Evolutionary conservation across 1,140 invertebrate genomes (phyloP).

Genomic region (Aphidius gifuensis): DNA sequence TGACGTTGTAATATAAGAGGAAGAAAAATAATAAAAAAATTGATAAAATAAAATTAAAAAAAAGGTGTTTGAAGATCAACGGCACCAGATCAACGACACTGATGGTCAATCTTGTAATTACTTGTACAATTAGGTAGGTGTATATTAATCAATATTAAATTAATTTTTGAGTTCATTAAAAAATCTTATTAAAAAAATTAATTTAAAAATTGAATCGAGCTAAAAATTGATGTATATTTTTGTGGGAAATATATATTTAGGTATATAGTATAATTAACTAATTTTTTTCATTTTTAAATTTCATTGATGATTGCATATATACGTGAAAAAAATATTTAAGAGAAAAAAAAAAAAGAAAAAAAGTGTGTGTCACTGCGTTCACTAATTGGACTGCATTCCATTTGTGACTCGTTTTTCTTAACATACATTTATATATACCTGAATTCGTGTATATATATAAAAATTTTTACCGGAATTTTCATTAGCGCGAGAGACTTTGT

Average conservation of each 20-base stretch:
- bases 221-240: too few relatives aligned
- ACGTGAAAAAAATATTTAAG: neutral
- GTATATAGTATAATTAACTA: too few relatives aligned
- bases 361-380: conserved; percentile 26
- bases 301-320: neutral
- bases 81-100: conserved; percentile 26
- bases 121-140: conserved; percentile 42
- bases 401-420: conserved; percentile 21
- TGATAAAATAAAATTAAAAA: neutral
- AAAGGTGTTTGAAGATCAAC: conserved; percentile 3
- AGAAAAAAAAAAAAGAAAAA: conserved; percentile 3
- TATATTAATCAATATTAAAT: conserved; percentile 48
- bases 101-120: conserved; percentile 45
- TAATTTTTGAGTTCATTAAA: conserved; percentile 43
- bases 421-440: neutral
- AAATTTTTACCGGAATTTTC: conserved; percentile 47
- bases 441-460: neutral
- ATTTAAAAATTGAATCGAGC: conserved; percentile 5
- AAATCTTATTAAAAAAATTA: conserved; percentile 20
- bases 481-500: conserved; percentile 46
- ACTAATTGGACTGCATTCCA: conserved; percentile 52
- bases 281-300: too few relatives aligned
- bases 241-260: neutral
- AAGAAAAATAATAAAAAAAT: neutral
- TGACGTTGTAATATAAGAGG: neutral